phyloP scores from a whole-genome alignment of 2,113 vertebrate genomes.

The Anser cygnoides region DNA sequence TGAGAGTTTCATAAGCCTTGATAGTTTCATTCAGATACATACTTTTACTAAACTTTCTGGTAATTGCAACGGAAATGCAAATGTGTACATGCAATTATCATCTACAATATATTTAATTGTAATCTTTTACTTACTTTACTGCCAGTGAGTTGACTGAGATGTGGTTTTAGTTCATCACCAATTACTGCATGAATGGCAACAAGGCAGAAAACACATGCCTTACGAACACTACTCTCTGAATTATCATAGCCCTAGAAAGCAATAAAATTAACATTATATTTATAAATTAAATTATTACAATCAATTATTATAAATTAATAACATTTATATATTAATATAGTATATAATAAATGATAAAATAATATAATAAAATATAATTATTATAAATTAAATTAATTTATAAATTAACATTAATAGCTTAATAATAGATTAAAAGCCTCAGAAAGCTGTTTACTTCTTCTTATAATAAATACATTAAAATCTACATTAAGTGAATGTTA shows the following conservation, averaged over 20 bases:
- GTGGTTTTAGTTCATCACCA: slow-evolving; percentile 95
- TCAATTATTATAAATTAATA: no score
- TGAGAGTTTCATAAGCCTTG: not conserved
- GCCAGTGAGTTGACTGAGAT: slow-evolving; percentile 94
- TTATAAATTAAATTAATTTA: no score
- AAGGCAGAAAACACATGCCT: slow-evolving; percentile 96
- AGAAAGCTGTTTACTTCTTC: slow-evolving; percentile 29
- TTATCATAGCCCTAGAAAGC: slow-evolving; percentile 92
- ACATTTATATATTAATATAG: no score
- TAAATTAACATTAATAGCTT: slow-evolving; percentile 53
- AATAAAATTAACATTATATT: slow-evolving; percentile 43
- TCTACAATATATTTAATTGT: not conserved
- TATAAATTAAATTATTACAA: no score
- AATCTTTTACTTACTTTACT: slow-evolving; percentile 87
- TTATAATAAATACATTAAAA: slow-evolving; percentile 14
- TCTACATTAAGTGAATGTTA: not conserved
- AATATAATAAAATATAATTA: no score
- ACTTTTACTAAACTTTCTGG: not conserved
- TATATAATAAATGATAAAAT: no score
- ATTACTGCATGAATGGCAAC: slow-evolving; percentile 94
- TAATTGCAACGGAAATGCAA: not conserved
- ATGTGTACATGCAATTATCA: not conserved
- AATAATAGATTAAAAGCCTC: slow-evolving; percentile 17
- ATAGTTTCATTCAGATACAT: not conserved
- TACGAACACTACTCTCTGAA: slow-evolving; percentile 96